A percentile compares a stretch with the other conserved stretches of the same genome.
These are phyloP conservation scores for Aphis gossypii DNA, from an alignment of 1,140 invertebrate genomes.

Conservation along the genomic window DNA sequence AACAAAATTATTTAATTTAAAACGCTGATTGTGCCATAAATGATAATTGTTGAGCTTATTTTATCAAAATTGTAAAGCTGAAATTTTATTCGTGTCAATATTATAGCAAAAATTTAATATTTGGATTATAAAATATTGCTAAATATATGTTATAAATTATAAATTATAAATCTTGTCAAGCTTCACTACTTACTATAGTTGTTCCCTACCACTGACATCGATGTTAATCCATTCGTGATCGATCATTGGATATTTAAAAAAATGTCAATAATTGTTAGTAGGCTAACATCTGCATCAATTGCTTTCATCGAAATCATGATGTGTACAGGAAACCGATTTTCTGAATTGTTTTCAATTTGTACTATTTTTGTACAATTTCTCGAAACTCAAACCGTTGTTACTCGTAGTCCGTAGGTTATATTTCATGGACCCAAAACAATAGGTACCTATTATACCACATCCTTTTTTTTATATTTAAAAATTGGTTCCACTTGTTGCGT, in stretches of 20 bases:
- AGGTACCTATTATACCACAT: background rate
- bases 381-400: background rate
- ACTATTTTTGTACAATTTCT: background rate
- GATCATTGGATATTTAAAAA: background rate
- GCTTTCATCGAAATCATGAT: background rate
- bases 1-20: background rate
- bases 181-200: background rate
- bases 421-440: background rate
- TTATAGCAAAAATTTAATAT: background rate
- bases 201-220: background rate
- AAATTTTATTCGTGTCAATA: background rate
- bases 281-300: background rate
- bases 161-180: background rate
- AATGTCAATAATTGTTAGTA: background rate
- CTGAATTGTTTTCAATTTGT: background rate
- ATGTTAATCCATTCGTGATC: background rate
- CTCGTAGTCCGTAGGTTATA: background rate
- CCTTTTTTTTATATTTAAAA: background rate
- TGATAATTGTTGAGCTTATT: background rate
- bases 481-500: constrained; percentile 13
- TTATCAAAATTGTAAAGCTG: background rate
- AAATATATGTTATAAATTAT: background rate
- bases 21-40: too few relatives aligned
- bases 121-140: background rate
- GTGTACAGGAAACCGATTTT: background rate